Base-by-base conservation (phyloP, 92 coral and sea anemone species). In the Hydrozoanthus gracilis region DNA sequence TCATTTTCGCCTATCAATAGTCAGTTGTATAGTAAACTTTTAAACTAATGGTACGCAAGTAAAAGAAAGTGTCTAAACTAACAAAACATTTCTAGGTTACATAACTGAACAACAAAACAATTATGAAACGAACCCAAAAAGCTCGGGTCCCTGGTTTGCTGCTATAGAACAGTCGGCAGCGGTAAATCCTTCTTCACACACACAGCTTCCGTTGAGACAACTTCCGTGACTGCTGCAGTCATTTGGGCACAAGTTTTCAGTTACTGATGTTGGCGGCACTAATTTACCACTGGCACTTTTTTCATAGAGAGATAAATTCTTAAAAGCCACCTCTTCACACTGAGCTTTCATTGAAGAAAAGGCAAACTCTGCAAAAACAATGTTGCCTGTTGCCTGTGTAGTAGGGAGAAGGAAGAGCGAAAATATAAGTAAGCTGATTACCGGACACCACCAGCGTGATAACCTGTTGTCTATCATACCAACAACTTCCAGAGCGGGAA, bases 221-320 rank as follows among this genome's bases (percentile, higher is more conserved):
- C 86, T 87, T 0, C 97, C 97, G n/a, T 82, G 92, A 18, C 27
- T 64, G 82, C 90, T 92, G 77, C 97, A 94, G 54, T 94, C 94
- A 73, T 82, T 82, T 5, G 97, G 92, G 27, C 97, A 94, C 3
- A 94, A 61, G 48, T 86, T 75, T 8, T 78, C 87, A 0, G 87
- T 74, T 7, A 93, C 67, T 50, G 84, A 62, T 44, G 82, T 39
- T 0, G 94, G 94, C 2, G 94, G 94, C 3, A 88, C 60, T 3
- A 86, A 10, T 12, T 91, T 75, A 3, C 94, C 94, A 2, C 79
- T 49, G n/a, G 78, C 83, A 18, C 87, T 86, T 60, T 80, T 27
- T 27, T 27, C 35, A 27, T 27, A 27, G 35, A 27, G 35, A 27
- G 35, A 27, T 27, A 27, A 27, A 79, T 88, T 88, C 69, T 74